phyloP scores from a whole-genome alignment of 2,797 vertebrate genomes.

The Hyperoplus immaculatus region DNA sequence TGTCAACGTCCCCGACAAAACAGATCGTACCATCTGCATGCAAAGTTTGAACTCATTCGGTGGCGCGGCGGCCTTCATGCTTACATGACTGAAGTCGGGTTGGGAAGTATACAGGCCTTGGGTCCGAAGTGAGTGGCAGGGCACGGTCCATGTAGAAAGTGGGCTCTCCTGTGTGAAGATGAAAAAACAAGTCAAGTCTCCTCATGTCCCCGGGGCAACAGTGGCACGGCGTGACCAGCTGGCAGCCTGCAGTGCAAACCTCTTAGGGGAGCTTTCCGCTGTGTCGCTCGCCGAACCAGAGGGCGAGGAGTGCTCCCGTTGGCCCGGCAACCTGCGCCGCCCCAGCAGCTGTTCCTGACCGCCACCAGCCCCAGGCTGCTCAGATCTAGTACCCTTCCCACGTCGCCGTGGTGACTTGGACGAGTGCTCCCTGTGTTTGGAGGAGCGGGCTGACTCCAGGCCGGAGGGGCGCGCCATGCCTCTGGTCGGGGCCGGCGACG shows the following conservation, averaged over 20 bases:
- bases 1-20: slow-evolving; percentile 58
- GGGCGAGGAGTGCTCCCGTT: slow-evolving; percentile 79
- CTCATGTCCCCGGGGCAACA: slow-evolving; percentile 57
- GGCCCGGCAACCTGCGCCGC: slow-evolving; percentile 77
- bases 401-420: slow-evolving; percentile 83
- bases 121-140: slow-evolving; percentile 90
- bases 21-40: slow-evolving; percentile 20
- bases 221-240: slow-evolving; percentile 65
- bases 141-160: slow-evolving; percentile 89
- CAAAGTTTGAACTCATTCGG: slow-evolving; percentile 46
- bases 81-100: slow-evolving; percentile 90
- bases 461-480: slow-evolving; percentile 30
- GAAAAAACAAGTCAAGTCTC: slow-evolving; percentile 41
- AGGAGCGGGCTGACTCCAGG: slow-evolving; percentile 65
- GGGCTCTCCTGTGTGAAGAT: slow-evolving; percentile 80
- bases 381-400: slow-evolving; percentile 78
- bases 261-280: slow-evolving; percentile 84
- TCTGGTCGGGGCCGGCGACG: slow-evolving; percentile 43
- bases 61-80: slow-evolving; percentile 44
- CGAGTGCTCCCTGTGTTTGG: slow-evolving; percentile 70
- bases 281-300: slow-evolving; percentile 71
- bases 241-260: slow-evolving; percentile 81
- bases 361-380: slow-evolving; percentile 68
- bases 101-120: slow-evolving; percentile 90
- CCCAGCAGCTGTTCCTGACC: slow-evolving; percentile 81